These are phyloP conservation scores for Ptychodera flava DNA, from an alignment of 35 echinoderm and acorn worm genomes.

Conservation along the genomic window DNA sequence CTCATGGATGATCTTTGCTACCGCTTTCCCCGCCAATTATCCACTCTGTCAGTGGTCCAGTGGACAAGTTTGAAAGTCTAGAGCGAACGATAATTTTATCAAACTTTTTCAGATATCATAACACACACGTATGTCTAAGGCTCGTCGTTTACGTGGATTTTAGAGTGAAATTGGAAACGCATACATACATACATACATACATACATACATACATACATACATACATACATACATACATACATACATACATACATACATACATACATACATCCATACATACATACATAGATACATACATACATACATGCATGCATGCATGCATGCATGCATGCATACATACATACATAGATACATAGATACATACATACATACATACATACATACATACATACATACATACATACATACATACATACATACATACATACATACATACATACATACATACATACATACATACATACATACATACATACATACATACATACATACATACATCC, in stretches of 20 bases:
- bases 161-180: too few species aligned
- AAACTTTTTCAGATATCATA: too few species aligned
- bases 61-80: too few species aligned
- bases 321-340: background rate
- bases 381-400: constrained; percentile 2
- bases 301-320: background rate
- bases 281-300: background rate
- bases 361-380: constrained; percentile 2
- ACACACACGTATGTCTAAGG: too few species aligned
- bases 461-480: background rate
- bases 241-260: constrained; percentile 2
- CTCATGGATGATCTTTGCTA: too few species aligned
- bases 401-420: background rate
- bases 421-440: background rate
- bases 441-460: background rate
- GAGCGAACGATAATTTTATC: too few species aligned
- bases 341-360: background rate
- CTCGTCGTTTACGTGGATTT: too few species aligned
- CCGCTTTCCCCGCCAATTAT: too few species aligned
- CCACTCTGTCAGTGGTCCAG: too few species aligned
- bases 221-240: background rate
- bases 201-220: constrained; percentile 2
- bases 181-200: background rate
- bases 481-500: background rate
- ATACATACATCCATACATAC: background rate